Base-by-base conservation (phyloP, 2,888 invertebrate species). In the Pollenia amentaria region DNA sequence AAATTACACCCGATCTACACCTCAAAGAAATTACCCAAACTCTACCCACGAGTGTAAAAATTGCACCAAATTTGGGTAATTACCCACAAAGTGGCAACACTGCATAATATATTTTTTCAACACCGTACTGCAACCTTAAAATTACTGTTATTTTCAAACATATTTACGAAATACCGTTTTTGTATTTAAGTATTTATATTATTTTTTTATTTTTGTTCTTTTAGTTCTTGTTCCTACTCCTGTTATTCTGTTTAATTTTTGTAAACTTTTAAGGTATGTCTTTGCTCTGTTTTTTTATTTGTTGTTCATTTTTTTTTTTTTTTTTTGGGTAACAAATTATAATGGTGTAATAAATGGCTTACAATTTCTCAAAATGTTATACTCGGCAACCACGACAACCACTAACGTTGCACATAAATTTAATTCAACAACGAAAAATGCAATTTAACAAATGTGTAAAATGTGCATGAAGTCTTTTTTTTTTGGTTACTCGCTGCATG, bases 311-410 rank as follows among this genome's bases (percentile, higher is more conserved):
- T 73, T 53, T 62, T 78, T 60, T 75, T 82, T 73, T 53, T 62
- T 78, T 60, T 21, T 48, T 18, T 29, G 29, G 44, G 46, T 67
- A 84, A 87, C 87, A 87, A 87, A 87, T 87, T 87, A 87, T 87
- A 87, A 87, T 87, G 84, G 60, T 80, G 80, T 87, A 87, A 87
- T 77, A 87, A 84, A 87, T 87, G 80, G 87, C 76, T 80, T 73
- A 84, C 79, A 87, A 87, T 87, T 87, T 87, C 80, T 87, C 87
- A 87, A 80, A 87, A 80, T 87, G 84, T 84, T 87, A 84, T 84
- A 80, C 80, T 62, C 87, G 77, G 80, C 87, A 84, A 84, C 87
- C 87, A 87, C 87, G 87, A 77, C 80, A 87, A 87, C 87, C 87
- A 77, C 83, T 87, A 84, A 84, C 87, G 80, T 84, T 67, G 77